Evolutionary conservation across 2,888 invertebrate genomes (phyloP), one percentile per base, ranked within the genome.

Genomic region (Catonia carolina): DNA sequence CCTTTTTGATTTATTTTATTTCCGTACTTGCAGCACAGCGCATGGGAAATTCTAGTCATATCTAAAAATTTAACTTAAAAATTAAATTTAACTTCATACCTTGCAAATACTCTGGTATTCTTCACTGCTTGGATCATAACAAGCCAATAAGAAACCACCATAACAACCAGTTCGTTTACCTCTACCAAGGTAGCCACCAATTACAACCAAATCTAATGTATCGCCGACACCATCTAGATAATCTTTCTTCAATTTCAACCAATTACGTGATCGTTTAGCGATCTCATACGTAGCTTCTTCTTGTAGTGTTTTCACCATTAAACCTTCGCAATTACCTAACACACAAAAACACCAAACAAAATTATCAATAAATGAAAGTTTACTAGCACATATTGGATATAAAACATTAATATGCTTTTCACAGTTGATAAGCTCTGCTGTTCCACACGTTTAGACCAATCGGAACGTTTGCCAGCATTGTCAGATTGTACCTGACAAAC

Each of bases 231-330:
- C 95, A 23, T 97, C 92, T 62, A 99, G 75, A 75, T 99, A 99
- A 77, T 99, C 99, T 70, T 98, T 98, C 73, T 98, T 98, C 55
- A 98, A 73, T 79, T 96, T 96, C 35, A 96, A 76, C 96, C 96
- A 97, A 73, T 94, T 95, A 62, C 85, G 82, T 0, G 93, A 93
- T 36, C 99, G 77, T 66, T 95, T 89, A 0, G 98, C 97, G 66
- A 99, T 98, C 78, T 99, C 98, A 73, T 99, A 99, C 0, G 89
- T 87, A 0, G 98, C 93, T 67, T 89, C 86, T 27, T 84, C 83
- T 65, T 85, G 81, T 51, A 99, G 75, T 0, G 96, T 92, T 77
- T 99, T 99, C 6, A 99, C 92, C 98, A 99, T 99, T 56, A 99
- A 78, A 1, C 99, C 99, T 77, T 99, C 99, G 74, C 99, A 99